Evolutionary conservation across 2,113 vertebrate genomes (phyloP), one percentile per base, ranked within the genome.

Genomic region (Poicephalus gulielmi): DNA sequence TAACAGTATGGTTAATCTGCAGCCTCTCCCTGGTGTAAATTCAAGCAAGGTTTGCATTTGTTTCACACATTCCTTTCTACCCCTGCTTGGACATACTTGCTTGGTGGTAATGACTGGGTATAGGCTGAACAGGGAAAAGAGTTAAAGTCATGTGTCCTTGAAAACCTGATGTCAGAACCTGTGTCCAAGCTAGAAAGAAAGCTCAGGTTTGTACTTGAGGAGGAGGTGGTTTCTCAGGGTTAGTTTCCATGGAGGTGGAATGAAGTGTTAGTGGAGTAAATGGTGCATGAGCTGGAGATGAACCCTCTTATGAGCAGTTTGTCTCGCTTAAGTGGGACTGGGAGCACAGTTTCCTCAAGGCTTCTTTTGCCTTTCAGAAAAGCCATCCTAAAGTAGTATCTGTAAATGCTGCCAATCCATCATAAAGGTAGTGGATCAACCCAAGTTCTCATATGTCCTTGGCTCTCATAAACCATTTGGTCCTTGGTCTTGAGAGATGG

Each of bases 101-200:
- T 79, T 28, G 60, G 47, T 57, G 46, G 66, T 46, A 85, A 44
- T 22, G 30, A 30, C 13, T 9, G 39, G 8, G 22, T 20, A 9
- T 10, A 12, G 69, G 71, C 59, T 49, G 66, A 76, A 31, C 25
- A 28, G 30, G 44, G 39, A 30, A 13, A 10, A 13, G 84, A 31
- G 64, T 13, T 9, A 2, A 27, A 81, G 46, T 6, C 17, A 50
- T 31, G 68, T 27, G 44, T 39, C 49, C 52, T 67, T 24, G 8
- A 46, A 81, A 91, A 41, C 3, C 10, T 55, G 1, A 8, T 4
- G 11, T 1, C 2, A 9, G 68, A 49, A 16, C 5, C 6, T 11
- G n/a, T 83, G 83, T 49, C 63, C 5, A 12, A 30, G 71, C 13
- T 64, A 19, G 15, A 15, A 17, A 13, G 43, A 13, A 47, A 60